Base-by-base conservation (phyloP, 2,888 invertebrate species). In the Resseliella maxima region DNA sequence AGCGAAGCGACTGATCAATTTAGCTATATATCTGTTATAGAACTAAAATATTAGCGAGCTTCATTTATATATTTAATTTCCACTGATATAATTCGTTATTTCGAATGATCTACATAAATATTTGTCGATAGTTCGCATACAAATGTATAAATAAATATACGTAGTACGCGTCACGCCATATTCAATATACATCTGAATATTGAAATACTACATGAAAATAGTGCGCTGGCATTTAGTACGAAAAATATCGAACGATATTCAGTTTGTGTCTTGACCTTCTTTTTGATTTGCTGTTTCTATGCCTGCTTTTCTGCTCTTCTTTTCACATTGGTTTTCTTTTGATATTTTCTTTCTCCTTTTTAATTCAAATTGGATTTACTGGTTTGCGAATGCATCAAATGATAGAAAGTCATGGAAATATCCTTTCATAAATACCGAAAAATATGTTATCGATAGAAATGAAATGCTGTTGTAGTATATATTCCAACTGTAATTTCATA, bases 241-340 rank as follows among this genome's bases (percentile, higher is more conserved):
- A 83, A 83, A 83, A 38, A 83, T 38, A 83, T 83, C 83, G 83
- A 83, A 83, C 83, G 83, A 83, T 83, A 72, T 38, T 83, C 38
- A 83, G 83, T 83, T 83, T 83, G 83, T 38, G 83, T n/a, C 83
- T 38, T 83, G 83, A 83, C 83, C 83, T 83, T 83, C 83, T 83
- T 83, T 83, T 83, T 38, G n/a, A 83, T 83, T 83, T 83, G 38
- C 83, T 83, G 83, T 83, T 38, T 83, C 72, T 72, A 72, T 72
- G 72, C 72, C 72, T 72, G 72, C 31, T 72, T 10, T 72, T 27
- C n/a, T 31, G 2, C 31, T 12, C 72, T 72, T 72, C 72, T 31
- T 72, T 72, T 72, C 72, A 72, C 72, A 31, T 72, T 72, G 72
- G 72, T 72, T 18, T 27, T 72, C 31, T 72, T 72, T 72, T 35